Conservation (phyloP, 2,797 vertebrate species). For the Selene dorsalis region DNA sequence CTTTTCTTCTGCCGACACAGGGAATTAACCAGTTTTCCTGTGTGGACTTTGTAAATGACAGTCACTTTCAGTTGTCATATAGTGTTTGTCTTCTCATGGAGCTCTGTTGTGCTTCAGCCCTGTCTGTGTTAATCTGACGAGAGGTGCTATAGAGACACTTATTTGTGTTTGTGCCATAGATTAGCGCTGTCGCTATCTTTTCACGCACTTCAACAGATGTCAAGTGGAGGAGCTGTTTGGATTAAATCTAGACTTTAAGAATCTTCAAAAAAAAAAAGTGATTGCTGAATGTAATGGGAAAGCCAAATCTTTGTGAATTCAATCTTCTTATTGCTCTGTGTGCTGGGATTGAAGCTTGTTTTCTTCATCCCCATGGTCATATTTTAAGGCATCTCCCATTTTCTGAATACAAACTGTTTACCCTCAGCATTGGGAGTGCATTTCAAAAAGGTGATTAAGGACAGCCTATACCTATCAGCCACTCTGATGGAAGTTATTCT, state of each 20-base stretch:
- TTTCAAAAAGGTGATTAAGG: background rate
- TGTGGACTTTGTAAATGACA: constrained; percentile 10
- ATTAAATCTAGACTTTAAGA: background rate
- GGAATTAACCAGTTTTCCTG: constrained; percentile 3
- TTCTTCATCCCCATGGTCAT: background rate
- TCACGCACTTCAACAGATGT: background rate
- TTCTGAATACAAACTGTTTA: constrained; percentile 12
- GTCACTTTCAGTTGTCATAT: constrained; percentile 6
- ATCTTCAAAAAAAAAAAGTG: background rate
- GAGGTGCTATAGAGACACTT: background rate
- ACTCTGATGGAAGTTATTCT: constrained; percentile 22
- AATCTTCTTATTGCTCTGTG: background rate
- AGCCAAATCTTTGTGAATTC: background rate
- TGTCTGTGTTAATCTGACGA: background rate
- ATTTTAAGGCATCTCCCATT: constrained; percentile 8
- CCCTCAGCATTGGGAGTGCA: background rate
- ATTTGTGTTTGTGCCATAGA: background rate
- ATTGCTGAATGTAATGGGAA: background rate
- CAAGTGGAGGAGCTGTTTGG: background rate
- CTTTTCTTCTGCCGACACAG: constrained; percentile 41
- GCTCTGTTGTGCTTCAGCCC: background rate
- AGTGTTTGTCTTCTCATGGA: constrained; percentile 3
- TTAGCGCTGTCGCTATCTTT: background rate
- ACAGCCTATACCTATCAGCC: constrained; percentile 22
- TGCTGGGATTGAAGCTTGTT: constrained; percentile 3